Conservation (phyloP, 2,113 vertebrate species). For the Callaeas wilsoni region DNA sequence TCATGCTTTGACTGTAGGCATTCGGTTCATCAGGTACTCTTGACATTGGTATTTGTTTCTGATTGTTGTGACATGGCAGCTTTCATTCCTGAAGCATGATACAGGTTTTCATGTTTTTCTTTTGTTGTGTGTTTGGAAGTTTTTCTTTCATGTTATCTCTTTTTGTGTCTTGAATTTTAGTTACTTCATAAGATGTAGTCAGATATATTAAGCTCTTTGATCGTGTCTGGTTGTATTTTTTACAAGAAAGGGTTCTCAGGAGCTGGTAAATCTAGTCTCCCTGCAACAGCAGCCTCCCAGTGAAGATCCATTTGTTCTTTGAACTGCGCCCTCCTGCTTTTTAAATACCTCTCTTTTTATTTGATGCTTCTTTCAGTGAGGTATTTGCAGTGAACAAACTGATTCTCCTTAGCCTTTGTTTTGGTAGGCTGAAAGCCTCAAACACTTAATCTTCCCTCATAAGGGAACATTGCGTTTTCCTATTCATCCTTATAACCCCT, state of each 20-base stretch:
- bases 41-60: background rate
- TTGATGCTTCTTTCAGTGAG: background rate
- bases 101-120: background rate
- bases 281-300: background rate
- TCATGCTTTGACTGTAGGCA: background rate
- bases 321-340: background rate
- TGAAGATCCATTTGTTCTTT: background rate
- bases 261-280: background rate
- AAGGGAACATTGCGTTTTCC: background rate
- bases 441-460: background rate
- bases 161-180: background rate
- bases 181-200: background rate
- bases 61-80: background rate
- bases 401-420: background rate
- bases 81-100: background rate
- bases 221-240: background rate
- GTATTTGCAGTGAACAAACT: background rate
- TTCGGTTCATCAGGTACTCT: background rate
- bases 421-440: background rate
- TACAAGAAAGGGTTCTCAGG: background rate
- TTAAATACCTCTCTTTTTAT: background rate
- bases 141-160: background rate
- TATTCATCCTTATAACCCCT: background rate
- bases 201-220: background rate
- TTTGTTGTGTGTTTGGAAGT: background rate